These are phyloP conservation scores for Chaetops frenatus DNA, from an alignment of 2,113 vertebrate species.

Conservation along the genomic window DNA sequence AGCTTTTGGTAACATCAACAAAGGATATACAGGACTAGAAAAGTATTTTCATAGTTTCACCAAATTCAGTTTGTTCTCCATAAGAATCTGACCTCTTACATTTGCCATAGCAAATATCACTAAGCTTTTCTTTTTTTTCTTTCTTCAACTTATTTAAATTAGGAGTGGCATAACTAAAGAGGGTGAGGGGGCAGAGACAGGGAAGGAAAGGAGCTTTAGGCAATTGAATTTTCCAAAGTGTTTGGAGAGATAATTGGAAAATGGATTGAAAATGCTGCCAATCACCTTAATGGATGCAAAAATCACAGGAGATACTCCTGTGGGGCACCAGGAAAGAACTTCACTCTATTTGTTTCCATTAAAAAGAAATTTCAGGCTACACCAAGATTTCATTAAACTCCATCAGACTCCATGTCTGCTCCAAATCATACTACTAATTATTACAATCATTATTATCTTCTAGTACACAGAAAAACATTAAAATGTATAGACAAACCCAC, in stretches of 20 bases:
- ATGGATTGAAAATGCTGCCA: constrained; percentile 42
- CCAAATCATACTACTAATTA: neutral
- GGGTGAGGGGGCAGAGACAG: neutral
- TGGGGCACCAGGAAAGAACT: neutral
- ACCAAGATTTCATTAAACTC: neutral
- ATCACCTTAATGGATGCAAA: constrained; percentile 54
- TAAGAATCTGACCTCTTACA: neutral
- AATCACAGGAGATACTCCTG: constrained; percentile 6
- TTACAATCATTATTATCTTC: neutral
- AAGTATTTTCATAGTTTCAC: neutral
- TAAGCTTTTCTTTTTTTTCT: neutral
- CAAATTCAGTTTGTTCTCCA: neutral
- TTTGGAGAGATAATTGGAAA: constrained; percentile 46
- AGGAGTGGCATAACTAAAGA: neutral
- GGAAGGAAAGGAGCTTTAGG: neutral
- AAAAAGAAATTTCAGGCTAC: neutral
- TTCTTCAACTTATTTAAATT: constrained; percentile 17
- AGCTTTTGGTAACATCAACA: neutral
- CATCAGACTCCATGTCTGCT: neutral
- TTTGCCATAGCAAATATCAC: neutral
- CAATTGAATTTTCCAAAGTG: constrained; percentile 21
- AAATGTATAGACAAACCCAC: neutral
- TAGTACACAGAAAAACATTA: neutral
- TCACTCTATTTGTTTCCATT: neutral
- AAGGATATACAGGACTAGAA: neutral